Evolutionary conservation across 53 echinoderm and acorn worm genomes (phyloP), one percentile per base, ranked within the genome.

Genomic region (Henricia sp.): DNA sequence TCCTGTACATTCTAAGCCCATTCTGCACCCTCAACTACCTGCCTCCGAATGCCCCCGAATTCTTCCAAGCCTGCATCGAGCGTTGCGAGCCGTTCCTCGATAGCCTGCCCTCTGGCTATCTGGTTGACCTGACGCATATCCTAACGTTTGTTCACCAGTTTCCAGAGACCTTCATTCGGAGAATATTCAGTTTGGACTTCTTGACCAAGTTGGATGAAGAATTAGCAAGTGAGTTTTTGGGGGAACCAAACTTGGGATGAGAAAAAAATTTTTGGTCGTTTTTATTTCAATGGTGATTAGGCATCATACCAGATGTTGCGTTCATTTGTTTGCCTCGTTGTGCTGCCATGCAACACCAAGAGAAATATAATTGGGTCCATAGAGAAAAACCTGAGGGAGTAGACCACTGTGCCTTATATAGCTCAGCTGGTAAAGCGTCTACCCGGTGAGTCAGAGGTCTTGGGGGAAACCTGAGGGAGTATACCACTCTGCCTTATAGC

Each of bases 151-250:
- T 78, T 12, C 94, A 94, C 76, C 51, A 52, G 65, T 95, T 90
- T 59, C 91, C 94, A 38, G 92, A 92, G 56, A 51, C 67, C 6
- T 69, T 99, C 62, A 82, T 94, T 52, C 87, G 90, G 52, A 77
- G 67, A 19, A 89, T 99, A 50, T 99, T 99, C 71, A 99, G 92
- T 46, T 72, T 99, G 71, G 91, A 99, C 44, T 95, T 99, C 60
- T 85, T 99, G 33, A 89, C 90, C 28, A 99, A 84, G 74, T 74
- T 99, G 42, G 99, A 99, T 75, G 94, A 92, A 57, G 94, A 90
- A 26, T 64, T 99, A 34, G 83, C 94, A 54, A 90, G 99, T 99
- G 74, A 77, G 91, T 84, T 1, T 3, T 17, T n/a, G 19, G 11
- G 41, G 37, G n/a, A n/a, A n/a, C n/a, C n/a, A n/a, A n/a, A n/a